These are phyloP conservation scores for Amia ocellicauda DNA, from an alignment of 2,113 vertebrate species.

Conservation along the genomic window DNA sequence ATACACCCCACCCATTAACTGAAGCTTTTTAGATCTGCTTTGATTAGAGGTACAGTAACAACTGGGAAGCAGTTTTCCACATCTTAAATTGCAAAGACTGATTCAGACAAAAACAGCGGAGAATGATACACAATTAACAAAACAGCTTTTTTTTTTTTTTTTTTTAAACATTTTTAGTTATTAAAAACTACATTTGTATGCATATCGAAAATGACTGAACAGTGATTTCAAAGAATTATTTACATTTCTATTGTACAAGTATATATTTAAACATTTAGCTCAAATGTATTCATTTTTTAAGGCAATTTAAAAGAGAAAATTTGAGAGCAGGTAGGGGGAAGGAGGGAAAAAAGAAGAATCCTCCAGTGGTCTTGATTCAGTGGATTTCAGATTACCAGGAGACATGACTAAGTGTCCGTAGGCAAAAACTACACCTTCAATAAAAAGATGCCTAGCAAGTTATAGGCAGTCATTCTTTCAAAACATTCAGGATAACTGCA, in stretches of 20 bases:
- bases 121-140: constrained; percentile 45
- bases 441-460: not conserved
- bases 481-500: not conserved
- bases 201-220: constrained; percentile 55
- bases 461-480: not conserved
- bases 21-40: constrained; percentile 21
- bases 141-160: constrained; percentile 46
- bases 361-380: constrained; percentile 21
- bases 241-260: constrained; percentile 70
- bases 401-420: not conserved
- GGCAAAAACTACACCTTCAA: not conserved
- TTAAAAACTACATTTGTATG: constrained; percentile 65
- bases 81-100: constrained; percentile 23
- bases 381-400: constrained; percentile 4
- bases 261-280: constrained; percentile 37
- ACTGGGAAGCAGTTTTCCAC: constrained; percentile 31
- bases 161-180: constrained; percentile 57
- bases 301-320: constrained; percentile 39
- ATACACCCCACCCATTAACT: too few relatives aligned
- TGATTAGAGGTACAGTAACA: constrained; percentile 36
- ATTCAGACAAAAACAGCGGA: constrained; percentile 53
- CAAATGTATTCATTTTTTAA: constrained; percentile 37
- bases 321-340: constrained; percentile 32
- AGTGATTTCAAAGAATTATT: constrained; percentile 63
- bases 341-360: constrained; percentile 27